Evolutionary conservation across 2,888 invertebrate species (phyloP).

Genomic region (Cistogaster globosa): DNA sequence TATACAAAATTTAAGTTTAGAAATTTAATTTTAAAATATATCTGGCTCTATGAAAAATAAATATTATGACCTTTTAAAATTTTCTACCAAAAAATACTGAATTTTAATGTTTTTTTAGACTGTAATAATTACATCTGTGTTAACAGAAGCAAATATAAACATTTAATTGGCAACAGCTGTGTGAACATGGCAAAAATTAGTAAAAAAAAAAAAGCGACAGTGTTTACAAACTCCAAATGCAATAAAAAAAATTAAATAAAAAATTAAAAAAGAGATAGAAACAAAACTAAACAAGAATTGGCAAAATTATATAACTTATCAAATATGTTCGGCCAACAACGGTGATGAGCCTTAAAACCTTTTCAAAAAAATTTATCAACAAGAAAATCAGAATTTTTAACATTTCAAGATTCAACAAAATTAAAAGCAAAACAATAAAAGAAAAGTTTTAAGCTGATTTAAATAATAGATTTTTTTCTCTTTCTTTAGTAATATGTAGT

Average conservation of each 20-base stretch:
- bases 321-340: not conserved
- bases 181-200: conserved; percentile 46
- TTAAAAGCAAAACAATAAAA: conserved; percentile 2
- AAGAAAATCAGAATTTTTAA: not conserved
- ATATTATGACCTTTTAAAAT: too few species aligned
- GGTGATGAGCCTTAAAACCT: not conserved
- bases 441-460: conserved; percentile 47
- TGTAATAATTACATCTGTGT: conserved; percentile 26
- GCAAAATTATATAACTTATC: not conserved
- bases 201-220: conserved; percentile 63
- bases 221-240: conserved; percentile 12
- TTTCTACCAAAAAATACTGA: not conserved
- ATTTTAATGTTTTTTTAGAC: conserved; percentile 35
- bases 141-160: not conserved
- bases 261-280: not conserved
- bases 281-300: conserved; percentile 16
- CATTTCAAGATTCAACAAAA: not conserved
- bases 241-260: not conserved
- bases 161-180: conserved; percentile 63
- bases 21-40: too few species aligned
- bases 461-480: not conserved
- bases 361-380: not conserved
- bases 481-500: conserved; percentile 23
- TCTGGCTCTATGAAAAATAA: too few species aligned
- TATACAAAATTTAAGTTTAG: too few species aligned